Evolutionary conservation across 2,888 invertebrate species (phyloP).

Genomic region (Tineola bisselliella): DNA sequence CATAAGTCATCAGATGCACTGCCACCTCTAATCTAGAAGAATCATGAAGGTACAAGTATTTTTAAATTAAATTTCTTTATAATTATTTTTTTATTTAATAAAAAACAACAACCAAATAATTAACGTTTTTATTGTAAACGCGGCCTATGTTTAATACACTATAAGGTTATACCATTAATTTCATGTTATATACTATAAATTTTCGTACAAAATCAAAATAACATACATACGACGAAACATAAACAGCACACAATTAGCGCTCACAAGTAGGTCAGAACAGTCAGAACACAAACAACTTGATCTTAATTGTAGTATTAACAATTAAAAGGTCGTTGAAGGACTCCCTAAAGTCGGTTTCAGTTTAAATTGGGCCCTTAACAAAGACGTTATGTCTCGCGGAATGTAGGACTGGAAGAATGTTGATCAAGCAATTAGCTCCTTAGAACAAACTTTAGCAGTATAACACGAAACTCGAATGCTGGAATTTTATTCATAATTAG

Average conservation of each 20-base stretch:
- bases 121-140: too few relatives aligned
- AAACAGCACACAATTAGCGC: neutral
- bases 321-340: constrained; percentile 9
- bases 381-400: neutral
- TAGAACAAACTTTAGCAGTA: constrained; percentile 20
- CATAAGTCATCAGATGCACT: too few relatives aligned
- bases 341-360: neutral
- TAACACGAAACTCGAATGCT: neutral
- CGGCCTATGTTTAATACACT: neutral
- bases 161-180: too few relatives aligned
- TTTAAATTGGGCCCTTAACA: neutral
- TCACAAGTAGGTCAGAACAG: neutral
- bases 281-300: constrained; percentile 4
- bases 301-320: constrained; percentile 6
- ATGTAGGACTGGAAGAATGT: constrained; percentile 31
- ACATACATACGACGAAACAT: too few relatives aligned
- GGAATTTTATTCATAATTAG: neutral
- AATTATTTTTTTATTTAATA: too few relatives aligned
- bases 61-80: too few relatives aligned
- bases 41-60: too few relatives aligned
- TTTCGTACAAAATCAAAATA: too few relatives aligned
- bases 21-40: too few relatives aligned
- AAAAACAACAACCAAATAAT: too few relatives aligned
- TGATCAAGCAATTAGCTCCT: constrained; percentile 59
- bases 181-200: too few relatives aligned